Conservation (phyloP, 37 sponge, comb jelly and placozoan genomes). For the Mnemiopsis leidyi region DNA sequence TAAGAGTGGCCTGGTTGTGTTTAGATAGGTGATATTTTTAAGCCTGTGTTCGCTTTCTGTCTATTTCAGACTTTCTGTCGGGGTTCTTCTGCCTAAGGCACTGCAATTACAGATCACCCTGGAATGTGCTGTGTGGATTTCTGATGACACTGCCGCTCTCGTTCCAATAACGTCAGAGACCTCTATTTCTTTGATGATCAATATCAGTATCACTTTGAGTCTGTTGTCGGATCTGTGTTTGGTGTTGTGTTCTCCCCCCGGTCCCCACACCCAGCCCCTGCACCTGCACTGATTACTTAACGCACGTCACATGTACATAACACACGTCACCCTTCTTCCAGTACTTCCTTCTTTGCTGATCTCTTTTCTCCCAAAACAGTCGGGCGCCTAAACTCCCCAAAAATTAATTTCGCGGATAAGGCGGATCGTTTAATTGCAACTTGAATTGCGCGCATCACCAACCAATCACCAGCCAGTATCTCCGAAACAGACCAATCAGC, state of each 20-base stretch:
- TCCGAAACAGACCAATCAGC: neutral
- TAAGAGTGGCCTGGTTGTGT: neutral
- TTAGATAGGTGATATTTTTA: too few species aligned
- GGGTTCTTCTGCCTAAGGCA: too few species aligned
- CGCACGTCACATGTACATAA: too few species aligned
- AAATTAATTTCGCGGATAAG: neutral
- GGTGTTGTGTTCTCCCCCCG: neutral
- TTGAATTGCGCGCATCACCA: neutral
- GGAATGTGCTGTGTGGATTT: neutral
- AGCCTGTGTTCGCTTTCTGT: too few species aligned
- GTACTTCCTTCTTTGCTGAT: neutral
- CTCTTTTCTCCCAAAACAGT: neutral
- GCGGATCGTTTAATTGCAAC: neutral
- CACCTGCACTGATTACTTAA: too few species aligned
- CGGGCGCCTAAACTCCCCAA: neutral
- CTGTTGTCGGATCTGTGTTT: neutral
- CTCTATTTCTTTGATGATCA: neutral
- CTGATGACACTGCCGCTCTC: neutral
- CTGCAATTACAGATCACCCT: neutral
- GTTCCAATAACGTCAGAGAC: neutral
- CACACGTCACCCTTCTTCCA: neutral
- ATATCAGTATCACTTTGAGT: neutral
- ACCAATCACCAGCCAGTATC: neutral
- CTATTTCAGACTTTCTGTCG: neutral
- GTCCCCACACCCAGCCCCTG: neutral